Conservation (phyloP, 1,140 invertebrate species). For the Aplysia californica region DNA sequence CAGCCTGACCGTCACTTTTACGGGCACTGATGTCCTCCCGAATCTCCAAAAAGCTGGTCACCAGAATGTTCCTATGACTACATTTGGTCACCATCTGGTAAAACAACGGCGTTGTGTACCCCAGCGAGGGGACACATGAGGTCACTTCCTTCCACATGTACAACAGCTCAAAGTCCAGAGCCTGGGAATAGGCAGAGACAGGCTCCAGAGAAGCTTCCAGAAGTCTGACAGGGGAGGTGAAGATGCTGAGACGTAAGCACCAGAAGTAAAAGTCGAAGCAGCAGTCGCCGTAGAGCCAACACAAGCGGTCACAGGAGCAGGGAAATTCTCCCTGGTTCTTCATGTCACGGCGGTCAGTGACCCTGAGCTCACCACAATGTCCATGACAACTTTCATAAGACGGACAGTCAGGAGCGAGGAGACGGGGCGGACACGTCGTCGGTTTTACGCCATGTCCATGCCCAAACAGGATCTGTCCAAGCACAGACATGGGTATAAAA, state of each 20-base stretch:
- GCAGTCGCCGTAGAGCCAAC: slow-evolving; percentile 19
- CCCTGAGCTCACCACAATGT: too few species aligned
- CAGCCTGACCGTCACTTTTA: background rate
- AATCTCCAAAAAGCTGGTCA: background rate
- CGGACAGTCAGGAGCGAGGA: too few species aligned
- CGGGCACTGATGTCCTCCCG: background rate
- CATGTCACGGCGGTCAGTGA: too few species aligned
- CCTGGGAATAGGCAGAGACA: background rate
- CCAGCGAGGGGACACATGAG: background rate
- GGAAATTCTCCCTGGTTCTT: too few species aligned
- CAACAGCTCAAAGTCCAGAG: background rate
- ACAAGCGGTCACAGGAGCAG: too few species aligned
- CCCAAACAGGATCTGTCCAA: too few species aligned
- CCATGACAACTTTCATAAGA: too few species aligned
- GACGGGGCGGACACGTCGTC: too few species aligned
- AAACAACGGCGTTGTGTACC: background rate
- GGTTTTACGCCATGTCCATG: too few species aligned
- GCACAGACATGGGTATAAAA: too few species aligned
- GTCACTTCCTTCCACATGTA: background rate
- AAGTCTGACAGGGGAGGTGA: background rate
- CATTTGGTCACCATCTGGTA: background rate
- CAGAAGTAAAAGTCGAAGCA: background rate
- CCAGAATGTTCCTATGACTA: background rate
- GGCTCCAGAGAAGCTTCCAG: background rate
- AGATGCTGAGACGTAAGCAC: background rate